Evolutionary conservation across 2,888 invertebrate species (phyloP).

Genomic region (Lasius platythorax): DNA sequence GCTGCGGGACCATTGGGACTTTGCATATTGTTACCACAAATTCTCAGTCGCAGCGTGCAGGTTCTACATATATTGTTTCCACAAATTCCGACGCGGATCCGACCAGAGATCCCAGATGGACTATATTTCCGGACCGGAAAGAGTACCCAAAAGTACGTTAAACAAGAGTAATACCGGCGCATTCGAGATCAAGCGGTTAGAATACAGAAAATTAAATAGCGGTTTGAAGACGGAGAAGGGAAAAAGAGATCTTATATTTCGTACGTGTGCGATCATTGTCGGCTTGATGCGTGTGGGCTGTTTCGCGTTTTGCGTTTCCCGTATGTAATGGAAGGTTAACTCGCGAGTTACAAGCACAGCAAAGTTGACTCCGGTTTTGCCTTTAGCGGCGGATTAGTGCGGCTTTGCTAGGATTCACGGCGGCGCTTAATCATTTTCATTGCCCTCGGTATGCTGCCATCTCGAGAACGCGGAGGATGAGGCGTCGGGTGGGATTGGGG

Average conservation of each 20-base stretch:
- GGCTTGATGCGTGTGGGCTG: constrained; percentile 58
- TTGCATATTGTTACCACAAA: constrained; percentile 50
- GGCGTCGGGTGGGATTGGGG: constrained; percentile 36
- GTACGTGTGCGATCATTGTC: constrained; percentile 32
- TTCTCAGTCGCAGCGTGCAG: constrained; percentile 27
- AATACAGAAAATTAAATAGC: constrained; percentile 49
- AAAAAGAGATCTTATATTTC: constrained; percentile 47
- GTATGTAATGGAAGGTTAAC: constrained; percentile 77
- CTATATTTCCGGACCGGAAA: constrained; percentile 37
- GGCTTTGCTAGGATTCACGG: constrained; percentile 82
- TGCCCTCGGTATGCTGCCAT: constrained; percentile 72
- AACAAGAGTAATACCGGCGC: constrained; percentile 32
- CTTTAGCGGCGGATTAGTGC: constrained; percentile 83
- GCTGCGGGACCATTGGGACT: constrained; percentile 10
- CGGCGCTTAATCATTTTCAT: constrained; percentile 84
- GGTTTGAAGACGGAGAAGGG: constrained; percentile 46
- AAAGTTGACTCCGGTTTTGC: constrained; percentile 82
- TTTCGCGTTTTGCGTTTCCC: constrained; percentile 66
- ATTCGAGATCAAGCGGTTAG: not conserved
- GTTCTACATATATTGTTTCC: constrained; percentile 55
- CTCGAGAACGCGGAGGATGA: constrained; percentile 60
- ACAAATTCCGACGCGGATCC: constrained; percentile 28
- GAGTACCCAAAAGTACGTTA: constrained; percentile 48
- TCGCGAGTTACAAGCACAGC: constrained; percentile 72
- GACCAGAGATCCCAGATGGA: constrained; percentile 23